Percentiles rank a stretch among this genome's conserved stretches.
Evolutionary conservation across 2,888 invertebrate species (phyloP).

Genomic region (Camptogramma bilineatum): DNA sequence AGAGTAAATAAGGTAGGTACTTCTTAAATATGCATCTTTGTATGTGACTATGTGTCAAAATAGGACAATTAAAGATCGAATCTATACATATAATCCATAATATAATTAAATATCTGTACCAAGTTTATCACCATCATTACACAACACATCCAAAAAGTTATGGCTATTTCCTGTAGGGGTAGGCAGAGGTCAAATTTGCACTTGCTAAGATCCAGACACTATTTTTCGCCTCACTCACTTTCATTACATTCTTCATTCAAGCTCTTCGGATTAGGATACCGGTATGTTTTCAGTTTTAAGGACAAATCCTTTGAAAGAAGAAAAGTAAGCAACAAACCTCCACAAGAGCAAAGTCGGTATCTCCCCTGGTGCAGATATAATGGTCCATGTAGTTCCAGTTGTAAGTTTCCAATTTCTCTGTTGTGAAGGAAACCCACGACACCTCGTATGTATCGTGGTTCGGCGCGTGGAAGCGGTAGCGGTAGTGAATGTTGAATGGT

Average conservation of each 20-base stretch:
- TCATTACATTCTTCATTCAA: not conserved
- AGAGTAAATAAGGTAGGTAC: not conserved
- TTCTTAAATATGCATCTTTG: not conserved
- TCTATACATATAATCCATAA: too few species aligned
- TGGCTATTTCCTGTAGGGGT: too few species aligned
- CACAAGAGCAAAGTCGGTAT: constrained; percentile 94
- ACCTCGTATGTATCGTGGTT: constrained; percentile 97
- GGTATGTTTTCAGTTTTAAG: not conserved
- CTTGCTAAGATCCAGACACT: too few species aligned
- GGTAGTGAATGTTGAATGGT: constrained; percentile 95
- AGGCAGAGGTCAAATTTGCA: too few species aligned
- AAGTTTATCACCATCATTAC: too few species aligned
- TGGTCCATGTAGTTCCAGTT: constrained; percentile 99
- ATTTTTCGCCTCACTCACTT: too few species aligned
- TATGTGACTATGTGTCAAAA: not conserved
- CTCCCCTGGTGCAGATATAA: constrained; percentile 97
- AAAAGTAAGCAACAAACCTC: constrained; percentile 85
- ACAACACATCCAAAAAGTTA: too few species aligned
- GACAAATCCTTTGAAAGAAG: constrained; percentile 4
- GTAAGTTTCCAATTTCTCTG: constrained; percentile 97
- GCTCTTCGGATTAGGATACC: too few species aligned
- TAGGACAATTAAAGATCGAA: too few species aligned
- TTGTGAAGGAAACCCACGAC: constrained; percentile 97
- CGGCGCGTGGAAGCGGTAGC: constrained; percentile 96
- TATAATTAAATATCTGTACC: too few species aligned